Conservation (phyloP, 1,140 invertebrate genomes). For the Polypedilum pembai region DNA sequence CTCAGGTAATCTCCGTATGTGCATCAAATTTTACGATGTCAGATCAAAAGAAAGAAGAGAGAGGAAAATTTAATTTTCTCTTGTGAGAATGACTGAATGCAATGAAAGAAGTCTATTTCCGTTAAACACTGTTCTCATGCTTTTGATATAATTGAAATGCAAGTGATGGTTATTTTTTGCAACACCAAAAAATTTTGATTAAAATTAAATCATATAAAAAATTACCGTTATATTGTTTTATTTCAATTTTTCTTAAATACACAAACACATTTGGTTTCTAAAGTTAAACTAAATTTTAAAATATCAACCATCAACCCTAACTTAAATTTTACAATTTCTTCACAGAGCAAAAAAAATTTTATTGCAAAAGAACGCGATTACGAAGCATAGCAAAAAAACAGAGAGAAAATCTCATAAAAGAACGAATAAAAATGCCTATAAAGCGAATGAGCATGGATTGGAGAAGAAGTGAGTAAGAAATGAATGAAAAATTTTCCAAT, state of each 20-base stretch:
- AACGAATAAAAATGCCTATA: constrained; percentile 11
- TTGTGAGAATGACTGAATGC: background rate
- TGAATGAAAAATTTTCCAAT: constrained; percentile 21
- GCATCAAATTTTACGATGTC: background rate
- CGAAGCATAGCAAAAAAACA: background rate
- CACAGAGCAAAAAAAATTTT: background rate
- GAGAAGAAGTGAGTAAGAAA: background rate
- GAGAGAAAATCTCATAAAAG: background rate
- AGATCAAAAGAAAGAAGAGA: background rate
- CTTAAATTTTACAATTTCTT: background rate
- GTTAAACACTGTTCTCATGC: constrained; percentile 16
- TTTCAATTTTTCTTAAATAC: too few relatives aligned
- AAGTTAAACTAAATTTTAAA: too few relatives aligned
- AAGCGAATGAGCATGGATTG: background rate
- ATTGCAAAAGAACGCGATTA: constrained; percentile 25
- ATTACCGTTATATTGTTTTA: too few relatives aligned
- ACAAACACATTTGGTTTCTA: too few relatives aligned
- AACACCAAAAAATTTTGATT: too few relatives aligned
- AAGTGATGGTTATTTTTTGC: background rate
- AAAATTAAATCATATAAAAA: too few relatives aligned
- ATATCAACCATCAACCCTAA: too few relatives aligned
- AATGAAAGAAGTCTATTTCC: constrained; percentile 20
- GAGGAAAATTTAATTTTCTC: background rate
- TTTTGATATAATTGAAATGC: constrained; percentile 4
- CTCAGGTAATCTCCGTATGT: constrained; percentile 9